Percentiles rank a stretch among this genome's conserved stretches.
These are phyloP conservation scores for Ctenopoma multispine DNA, from an alignment of 2,797 vertebrate species.

Conservation along the genomic window DNA sequence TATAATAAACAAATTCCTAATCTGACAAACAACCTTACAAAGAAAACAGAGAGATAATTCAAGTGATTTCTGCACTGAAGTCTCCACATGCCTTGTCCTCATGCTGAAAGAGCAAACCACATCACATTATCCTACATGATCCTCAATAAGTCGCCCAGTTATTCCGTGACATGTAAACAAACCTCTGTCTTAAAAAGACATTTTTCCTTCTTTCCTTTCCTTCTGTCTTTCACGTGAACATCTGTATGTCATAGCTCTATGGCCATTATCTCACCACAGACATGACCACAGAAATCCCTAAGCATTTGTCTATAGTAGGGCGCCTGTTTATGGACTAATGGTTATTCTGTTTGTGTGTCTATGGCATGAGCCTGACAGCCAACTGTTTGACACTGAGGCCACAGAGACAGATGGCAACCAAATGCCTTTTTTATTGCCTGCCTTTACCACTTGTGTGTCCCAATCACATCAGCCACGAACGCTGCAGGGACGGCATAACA, in stretches of 20 bases:
- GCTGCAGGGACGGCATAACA: conserved; percentile 57
- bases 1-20: background rate
- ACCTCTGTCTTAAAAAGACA: conserved; percentile 37
- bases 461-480: conserved; percentile 73
- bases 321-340: conserved; percentile 79
- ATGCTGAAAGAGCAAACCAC: conserved; percentile 16
- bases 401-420: conserved; percentile 83
- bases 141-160: conserved; percentile 45
- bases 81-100: conserved; percentile 21
- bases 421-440: conserved; percentile 83
- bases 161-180: conserved; percentile 61
- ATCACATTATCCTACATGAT: conserved; percentile 42
- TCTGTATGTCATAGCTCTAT: conserved; percentile 57
- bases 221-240: conserved; percentile 48
- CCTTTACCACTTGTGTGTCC: conserved; percentile 80
- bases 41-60: background rate
- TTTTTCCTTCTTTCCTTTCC: conserved; percentile 34
- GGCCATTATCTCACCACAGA: conserved; percentile 70
- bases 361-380: conserved; percentile 74
- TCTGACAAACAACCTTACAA: background rate
- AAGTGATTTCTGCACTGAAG: conserved; percentile 1
- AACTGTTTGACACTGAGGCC: conserved; percentile 81
- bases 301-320: conserved; percentile 72
- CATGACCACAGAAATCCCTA: conserved; percentile 66
- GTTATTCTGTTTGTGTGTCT: conserved; percentile 77